Conservation (phyloP, 2,113 vertebrate genomes). For the Otus sunia region DNA sequence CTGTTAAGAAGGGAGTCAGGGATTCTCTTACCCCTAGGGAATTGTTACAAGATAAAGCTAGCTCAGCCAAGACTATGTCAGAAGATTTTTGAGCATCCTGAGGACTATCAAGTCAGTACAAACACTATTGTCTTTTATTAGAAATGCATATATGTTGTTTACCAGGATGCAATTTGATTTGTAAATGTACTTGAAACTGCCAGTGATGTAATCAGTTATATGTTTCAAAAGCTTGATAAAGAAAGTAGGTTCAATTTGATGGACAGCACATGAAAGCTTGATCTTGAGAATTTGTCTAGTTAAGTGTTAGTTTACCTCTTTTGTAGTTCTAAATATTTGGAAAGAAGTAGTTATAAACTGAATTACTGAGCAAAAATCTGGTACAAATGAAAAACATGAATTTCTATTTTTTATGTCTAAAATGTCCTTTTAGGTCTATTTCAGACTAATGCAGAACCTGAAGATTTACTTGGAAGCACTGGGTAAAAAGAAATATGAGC, state of each 20-base stretch:
- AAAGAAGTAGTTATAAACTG: not conserved
- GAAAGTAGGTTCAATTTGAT: not conserved
- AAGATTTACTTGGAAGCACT: not conserved
- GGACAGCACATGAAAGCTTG: not conserved
- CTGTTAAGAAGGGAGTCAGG: not conserved
- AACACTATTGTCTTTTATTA: not conserved
- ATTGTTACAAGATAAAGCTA: not conserved
- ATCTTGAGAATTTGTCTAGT: not conserved
- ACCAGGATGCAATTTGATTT: not conserved
- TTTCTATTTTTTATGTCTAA: not conserved
- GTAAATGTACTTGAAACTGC: not conserved
- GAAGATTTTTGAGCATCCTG: not conserved
- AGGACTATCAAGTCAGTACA: not conserved
- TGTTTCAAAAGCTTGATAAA: not conserved
- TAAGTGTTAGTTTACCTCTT: not conserved
- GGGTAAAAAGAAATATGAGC: not conserved
- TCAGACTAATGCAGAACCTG: not conserved
- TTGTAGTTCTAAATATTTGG: not conserved
- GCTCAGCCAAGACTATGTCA: not conserved
- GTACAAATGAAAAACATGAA: not conserved
- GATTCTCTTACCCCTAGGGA: not conserved
- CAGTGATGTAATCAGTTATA: not conserved
- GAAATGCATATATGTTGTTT: not conserved
- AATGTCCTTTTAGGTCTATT: not conserved
- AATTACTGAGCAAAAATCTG: not conserved